phyloP scores from a whole-genome alignment of 2,113 vertebrate species.

The Piprites chloris region DNA sequence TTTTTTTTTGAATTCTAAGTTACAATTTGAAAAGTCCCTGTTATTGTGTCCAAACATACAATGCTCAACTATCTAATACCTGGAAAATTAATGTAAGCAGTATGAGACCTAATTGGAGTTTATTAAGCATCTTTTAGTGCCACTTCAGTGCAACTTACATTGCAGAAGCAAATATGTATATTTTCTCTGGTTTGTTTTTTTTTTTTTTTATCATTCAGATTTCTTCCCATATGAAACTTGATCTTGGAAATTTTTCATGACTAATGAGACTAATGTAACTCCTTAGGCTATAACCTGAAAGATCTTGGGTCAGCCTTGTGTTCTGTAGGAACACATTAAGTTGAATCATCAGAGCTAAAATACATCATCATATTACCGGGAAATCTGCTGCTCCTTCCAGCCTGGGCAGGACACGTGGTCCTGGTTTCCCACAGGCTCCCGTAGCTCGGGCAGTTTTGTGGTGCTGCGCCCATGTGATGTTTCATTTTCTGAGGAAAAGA shows the following conservation, averaged over 20 bases:
- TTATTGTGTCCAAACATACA: neutral
- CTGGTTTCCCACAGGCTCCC: neutral
- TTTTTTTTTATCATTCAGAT: neutral
- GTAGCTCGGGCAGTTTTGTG: neutral
- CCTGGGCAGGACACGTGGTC: neutral
- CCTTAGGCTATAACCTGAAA: neutral
- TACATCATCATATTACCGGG: neutral
- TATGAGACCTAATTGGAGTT: neutral
- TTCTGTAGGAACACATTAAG: neutral
- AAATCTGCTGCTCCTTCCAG: neutral
- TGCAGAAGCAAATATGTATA: neutral
- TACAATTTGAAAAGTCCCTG: neutral
- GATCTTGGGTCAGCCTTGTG: neutral
- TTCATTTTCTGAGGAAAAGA: neutral
- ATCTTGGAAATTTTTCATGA: neutral
- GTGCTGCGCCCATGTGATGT: neutral
- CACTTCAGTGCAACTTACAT: neutral
- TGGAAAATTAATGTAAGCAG: neutral
- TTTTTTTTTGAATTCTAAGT: neutral
- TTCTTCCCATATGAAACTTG: neutral
- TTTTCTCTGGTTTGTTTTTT: neutral
- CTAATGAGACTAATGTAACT: neutral
- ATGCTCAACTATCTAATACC: neutral
- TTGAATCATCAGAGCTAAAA: constrained; percentile 28
- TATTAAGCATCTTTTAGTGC: neutral